These are phyloP conservation scores for Argya squamiceps DNA, from an alignment of 2,797 vertebrate genomes.

Conservation along the genomic window DNA sequence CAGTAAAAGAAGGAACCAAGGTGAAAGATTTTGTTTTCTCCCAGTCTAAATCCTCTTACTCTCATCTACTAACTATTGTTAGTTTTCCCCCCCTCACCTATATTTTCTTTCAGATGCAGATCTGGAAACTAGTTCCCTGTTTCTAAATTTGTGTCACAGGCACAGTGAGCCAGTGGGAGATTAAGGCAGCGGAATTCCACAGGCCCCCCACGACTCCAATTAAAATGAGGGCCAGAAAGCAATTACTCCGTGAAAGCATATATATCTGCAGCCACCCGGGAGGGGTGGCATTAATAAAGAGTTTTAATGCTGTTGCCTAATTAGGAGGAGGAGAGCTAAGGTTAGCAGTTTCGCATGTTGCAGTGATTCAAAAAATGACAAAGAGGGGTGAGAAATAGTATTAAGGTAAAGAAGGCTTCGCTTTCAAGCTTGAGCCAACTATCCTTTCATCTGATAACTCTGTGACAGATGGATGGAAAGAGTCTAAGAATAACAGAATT, in stretches of 20 bases:
- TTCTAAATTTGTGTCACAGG: constrained; percentile 9
- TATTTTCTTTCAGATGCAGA: neutral
- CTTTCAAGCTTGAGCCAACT: neutral
- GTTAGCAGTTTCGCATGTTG: neutral
- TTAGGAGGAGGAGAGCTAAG: constrained; percentile 57
- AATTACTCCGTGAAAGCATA: constrained; percentile 29
- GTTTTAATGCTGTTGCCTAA: constrained; percentile 64
- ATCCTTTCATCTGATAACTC: neutral
- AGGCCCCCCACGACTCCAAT: constrained; percentile 46
- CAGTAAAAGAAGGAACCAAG: neutral
- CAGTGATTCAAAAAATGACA: neutral
- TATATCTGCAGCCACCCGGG: constrained; percentile 35
- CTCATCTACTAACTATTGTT: neutral
- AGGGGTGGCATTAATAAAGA: constrained; percentile 49
- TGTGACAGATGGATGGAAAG: neutral
- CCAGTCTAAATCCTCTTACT: neutral
- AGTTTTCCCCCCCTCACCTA: neutral
- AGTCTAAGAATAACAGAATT: neutral
- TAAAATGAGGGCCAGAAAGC: constrained; percentile 63
- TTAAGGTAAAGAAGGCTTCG: neutral
- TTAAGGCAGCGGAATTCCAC: constrained; percentile 11
- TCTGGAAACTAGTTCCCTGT: neutral
- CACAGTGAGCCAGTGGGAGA: neutral
- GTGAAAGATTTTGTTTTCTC: neutral
- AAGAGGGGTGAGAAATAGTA: neutral